Percentiles rank a stretch among this genome's conserved stretches.
These are phyloP conservation scores for Rhombomys opimus DNA, from an alignment of 2,113 vertebrate species.

Conservation along the genomic window DNA sequence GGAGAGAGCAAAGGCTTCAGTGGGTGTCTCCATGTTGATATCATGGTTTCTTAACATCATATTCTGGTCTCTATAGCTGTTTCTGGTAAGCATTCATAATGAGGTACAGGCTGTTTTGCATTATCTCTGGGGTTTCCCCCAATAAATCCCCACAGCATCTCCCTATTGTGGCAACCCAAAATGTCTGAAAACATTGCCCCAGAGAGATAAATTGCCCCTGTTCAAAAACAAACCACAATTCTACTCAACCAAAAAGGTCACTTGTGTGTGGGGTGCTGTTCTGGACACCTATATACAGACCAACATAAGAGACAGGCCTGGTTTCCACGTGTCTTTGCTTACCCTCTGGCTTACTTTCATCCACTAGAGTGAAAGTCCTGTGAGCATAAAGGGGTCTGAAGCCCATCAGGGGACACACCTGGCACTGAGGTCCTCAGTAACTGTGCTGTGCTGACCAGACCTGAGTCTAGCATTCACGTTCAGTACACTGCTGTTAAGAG, in stretches of 20 bases:
- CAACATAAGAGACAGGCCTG: neutral
- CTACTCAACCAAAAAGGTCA: neutral
- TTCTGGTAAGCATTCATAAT: neutral
- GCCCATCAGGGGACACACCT: neutral
- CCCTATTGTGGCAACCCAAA: neutral
- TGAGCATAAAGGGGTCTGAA: neutral
- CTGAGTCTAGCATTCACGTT: neutral
- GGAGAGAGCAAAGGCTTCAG: neutral
- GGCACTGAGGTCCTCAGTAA: neutral
- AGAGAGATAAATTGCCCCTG: neutral
- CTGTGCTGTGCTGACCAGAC: neutral
- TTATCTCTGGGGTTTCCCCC: neutral
- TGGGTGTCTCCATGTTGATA: neutral
- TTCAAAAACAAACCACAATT: neutral
- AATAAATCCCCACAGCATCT: neutral
- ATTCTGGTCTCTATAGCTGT: neutral
- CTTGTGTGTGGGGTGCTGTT: neutral
- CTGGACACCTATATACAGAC: neutral
- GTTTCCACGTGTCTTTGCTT: neutral
- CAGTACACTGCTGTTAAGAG: neutral
- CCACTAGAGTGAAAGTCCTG: neutral
- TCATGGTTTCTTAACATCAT: neutral
- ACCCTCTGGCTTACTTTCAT: neutral
- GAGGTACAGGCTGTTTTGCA: neutral
- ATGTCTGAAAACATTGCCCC: neutral